Evolutionary conservation across 30 jellyfish, hydroid and myxozoan genomes (phyloP), one percentile per base, ranked within the genome.

Genomic region (Aurelia aurita complex sp. Pacific): DNA sequence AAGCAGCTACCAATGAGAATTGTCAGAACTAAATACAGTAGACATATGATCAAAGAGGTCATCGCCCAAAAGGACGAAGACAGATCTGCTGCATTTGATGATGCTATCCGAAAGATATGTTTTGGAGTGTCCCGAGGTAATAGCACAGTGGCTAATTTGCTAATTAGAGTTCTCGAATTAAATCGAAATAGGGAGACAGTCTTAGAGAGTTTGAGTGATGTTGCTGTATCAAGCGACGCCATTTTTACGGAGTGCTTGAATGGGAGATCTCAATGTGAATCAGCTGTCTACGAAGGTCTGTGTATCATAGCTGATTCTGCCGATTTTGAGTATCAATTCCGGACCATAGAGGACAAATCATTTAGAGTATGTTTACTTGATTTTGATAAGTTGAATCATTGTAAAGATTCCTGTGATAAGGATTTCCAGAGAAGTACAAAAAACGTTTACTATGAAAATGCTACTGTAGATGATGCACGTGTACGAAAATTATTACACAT

Each of bases 41-140:
- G 91, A 69, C 91, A 82, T 60, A n/a, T 82, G 61, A 64, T 76
- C 64, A 74, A 69, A 15, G 85, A 67, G 38, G 64, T n/a, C 14
- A 57, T 4, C 9, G 42, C 69, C 11, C 69, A 71, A 46, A 61
- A 10, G 1, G 57, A 71, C 6, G 75, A 72, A 2, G 68, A 67
- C 10, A 32, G 65, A 1, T 16, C 60, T 34, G 65, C 35, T n/a
- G 32, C 63, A 4, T 52, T 82, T 66, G 19, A 76, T 40, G 59
- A 35, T 23, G 50, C 64, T 5, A 60, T 71, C 18, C 64, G 43
- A 50, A 71, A 10, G 63, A 10, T 82, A 2, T 69, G 80, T 34
- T 10, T 10, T 70, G 91, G 85, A 5, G 77, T 82, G n/a, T 73
- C 85, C 71, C 60, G 91, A 71, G 79, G 84, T 6, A 73, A 72